A percentile compares a stretch with the other conserved stretches of the same genome.
Evolutionary conservation across 2,797 vertebrate species (phyloP).

Genomic region (Argyrosomus regius): DNA sequence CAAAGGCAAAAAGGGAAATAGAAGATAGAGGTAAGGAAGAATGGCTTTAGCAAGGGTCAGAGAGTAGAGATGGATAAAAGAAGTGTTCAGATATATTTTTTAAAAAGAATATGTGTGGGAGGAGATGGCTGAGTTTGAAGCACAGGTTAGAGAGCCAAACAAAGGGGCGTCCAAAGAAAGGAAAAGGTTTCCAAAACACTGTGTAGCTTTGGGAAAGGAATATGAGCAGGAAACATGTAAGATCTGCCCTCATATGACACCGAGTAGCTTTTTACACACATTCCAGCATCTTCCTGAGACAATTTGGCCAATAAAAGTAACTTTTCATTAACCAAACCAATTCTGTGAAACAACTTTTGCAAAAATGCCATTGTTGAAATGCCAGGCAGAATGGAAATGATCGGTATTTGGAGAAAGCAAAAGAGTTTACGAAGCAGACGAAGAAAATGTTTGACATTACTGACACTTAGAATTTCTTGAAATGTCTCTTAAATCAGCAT

Average conservation of each 20-base stretch:
- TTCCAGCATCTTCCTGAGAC: background rate
- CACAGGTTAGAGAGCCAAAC: constrained; percentile 14
- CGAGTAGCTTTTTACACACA: background rate
- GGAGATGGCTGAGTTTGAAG: constrained; percentile 5
- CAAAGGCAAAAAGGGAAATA: constrained; percentile 22
- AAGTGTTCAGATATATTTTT: background rate
- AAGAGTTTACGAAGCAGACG: background rate
- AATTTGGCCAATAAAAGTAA: background rate
- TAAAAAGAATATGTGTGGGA: constrained; percentile 22
- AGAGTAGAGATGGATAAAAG: constrained; percentile 5
- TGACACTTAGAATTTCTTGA: background rate
- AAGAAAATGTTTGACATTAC: background rate
- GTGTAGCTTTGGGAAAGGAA: background rate
- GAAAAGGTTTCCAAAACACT: constrained; percentile 7
- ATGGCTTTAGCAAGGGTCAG: constrained; percentile 8
- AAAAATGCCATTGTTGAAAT: background rate
- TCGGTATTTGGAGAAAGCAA: background rate
- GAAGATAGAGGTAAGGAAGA: constrained; percentile 10
- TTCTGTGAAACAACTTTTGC: background rate
- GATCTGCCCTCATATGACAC: background rate
- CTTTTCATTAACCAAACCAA: background rate
- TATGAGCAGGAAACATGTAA: background rate
- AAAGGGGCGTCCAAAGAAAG: background rate
- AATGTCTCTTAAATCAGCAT: background rate
- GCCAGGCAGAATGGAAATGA: background rate